phyloP scores from a whole-genome alignment of 2,888 invertebrate genomes.

The Drosophila nigritarsus region DNA sequence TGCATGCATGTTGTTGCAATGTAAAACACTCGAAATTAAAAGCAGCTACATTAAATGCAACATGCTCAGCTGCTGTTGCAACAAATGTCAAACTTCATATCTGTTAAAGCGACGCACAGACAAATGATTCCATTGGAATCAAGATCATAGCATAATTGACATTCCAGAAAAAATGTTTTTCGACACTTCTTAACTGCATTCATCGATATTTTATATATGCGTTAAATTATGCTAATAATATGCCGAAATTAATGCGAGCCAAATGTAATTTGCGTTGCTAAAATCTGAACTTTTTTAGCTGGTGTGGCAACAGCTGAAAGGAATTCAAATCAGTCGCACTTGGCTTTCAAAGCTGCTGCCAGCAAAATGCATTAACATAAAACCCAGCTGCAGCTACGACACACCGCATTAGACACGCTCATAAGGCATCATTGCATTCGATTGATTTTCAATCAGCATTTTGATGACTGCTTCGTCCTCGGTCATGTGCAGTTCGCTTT shows the following conservation, averaged over 20 bases:
- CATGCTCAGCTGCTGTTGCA: conserved; percentile 42
- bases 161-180: too few species aligned
- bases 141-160: too few species aligned
- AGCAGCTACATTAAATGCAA: conserved; percentile 63
- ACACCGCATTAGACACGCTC: conserved; percentile 51
- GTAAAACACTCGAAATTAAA: conserved; percentile 69
- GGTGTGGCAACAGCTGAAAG: conserved; percentile 14
- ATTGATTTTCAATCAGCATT: conserved; percentile 73
- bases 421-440: conserved; percentile 45
- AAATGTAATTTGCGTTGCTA: neutral
- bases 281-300: conserved; percentile 38
- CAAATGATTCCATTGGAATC: neutral
- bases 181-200: neutral
- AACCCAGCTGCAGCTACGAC: conserved; percentile 8
- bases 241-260: neutral
- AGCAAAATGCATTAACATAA: conserved; percentile 5
- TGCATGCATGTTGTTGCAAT: conserved; percentile 36
- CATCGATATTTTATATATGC: neutral
- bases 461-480: conserved; percentile 37
- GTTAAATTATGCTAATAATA: neutral
- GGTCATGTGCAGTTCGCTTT: conserved; percentile 22
- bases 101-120: neutral
- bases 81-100: conserved; percentile 5
- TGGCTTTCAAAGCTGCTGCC: neutral
- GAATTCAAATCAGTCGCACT: neutral